Conservation (phyloP, 2,113 vertebrate genomes). For the Patagioenas fasciata region DNA sequence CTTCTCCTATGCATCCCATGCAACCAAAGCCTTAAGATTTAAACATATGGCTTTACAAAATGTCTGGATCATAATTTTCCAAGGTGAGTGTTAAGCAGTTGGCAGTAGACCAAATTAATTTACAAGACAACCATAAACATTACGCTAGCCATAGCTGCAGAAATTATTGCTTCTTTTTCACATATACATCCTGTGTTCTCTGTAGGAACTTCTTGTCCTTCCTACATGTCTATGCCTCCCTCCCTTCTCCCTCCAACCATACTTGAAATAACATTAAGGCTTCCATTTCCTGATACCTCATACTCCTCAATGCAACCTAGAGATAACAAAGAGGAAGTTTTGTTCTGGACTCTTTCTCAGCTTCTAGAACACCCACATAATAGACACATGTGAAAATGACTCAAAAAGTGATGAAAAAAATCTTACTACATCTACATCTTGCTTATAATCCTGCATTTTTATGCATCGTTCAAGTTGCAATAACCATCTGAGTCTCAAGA, state of each 20-base stretch:
- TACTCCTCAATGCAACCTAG: not conserved
- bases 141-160: not conserved
- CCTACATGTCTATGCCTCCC: not conserved
- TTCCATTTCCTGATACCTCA: constrained; percentile 11
- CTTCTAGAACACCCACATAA: constrained; percentile 24
- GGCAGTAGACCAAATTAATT: not conserved
- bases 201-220: not conserved
- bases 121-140: not conserved
- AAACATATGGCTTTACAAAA: not conserved
- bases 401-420: not conserved
- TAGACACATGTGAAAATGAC: constrained; percentile 15
- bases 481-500: not conserved
- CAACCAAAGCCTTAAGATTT: not conserved
- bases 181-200: not conserved
- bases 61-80: not conserved
- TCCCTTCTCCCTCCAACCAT: not conserved
- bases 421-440: not conserved
- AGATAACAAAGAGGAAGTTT: constrained; percentile 15
- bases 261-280: not conserved
- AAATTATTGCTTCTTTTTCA: not conserved
- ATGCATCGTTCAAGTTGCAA: not conserved
- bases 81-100: not conserved
- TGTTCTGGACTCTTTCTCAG: not conserved
- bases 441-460: not conserved
- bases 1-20: not conserved